Conservation (phyloP, 2,113 vertebrate genomes). For the Anguilla rostrata region DNA sequence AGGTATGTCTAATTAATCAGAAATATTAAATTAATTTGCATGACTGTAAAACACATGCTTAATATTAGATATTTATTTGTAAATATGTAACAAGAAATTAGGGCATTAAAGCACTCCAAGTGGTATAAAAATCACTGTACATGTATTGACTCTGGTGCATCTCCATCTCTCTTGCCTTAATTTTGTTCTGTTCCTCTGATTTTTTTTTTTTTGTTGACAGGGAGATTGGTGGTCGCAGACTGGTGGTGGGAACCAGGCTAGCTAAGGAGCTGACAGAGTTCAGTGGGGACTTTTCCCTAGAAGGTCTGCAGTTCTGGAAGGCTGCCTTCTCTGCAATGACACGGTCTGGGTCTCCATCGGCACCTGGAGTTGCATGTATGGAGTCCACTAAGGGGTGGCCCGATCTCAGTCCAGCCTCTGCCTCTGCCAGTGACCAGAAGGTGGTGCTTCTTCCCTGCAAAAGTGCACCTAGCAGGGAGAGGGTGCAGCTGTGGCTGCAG, state of each 20-base stretch:
- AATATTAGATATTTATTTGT: background rate
- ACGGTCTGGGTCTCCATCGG: constrained; percentile 69
- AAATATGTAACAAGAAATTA: background rate
- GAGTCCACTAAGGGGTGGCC: constrained; percentile 54
- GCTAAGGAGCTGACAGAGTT: constrained; percentile 86
- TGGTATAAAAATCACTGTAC: background rate
- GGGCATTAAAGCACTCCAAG: background rate
- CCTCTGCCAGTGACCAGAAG: constrained; percentile 79
- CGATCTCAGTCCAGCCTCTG: constrained; percentile 62
- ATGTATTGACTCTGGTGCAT: background rate
- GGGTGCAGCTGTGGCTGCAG: constrained; percentile 89
- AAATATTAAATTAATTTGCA: background rate
- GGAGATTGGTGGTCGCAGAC: constrained; percentile 86
- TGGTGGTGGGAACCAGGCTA: constrained; percentile 84
- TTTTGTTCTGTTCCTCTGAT: background rate
- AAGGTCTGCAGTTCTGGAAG: constrained; percentile 95
- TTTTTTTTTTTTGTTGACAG: constrained; percentile 59
- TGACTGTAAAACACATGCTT: background rate
- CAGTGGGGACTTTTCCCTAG: constrained; percentile 86
- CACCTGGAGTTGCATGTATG: constrained; percentile 49
- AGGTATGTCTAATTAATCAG: constrained; percentile 72
- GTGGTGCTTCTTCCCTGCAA: constrained; percentile 92
- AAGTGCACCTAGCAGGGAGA: constrained; percentile 84
- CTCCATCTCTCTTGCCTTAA: background rate
- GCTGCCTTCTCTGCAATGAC: constrained; percentile 94